Evolutionary conservation across 2,797 vertebrate species (phyloP).

Genomic region (Crocidura indochinensis): DNA sequence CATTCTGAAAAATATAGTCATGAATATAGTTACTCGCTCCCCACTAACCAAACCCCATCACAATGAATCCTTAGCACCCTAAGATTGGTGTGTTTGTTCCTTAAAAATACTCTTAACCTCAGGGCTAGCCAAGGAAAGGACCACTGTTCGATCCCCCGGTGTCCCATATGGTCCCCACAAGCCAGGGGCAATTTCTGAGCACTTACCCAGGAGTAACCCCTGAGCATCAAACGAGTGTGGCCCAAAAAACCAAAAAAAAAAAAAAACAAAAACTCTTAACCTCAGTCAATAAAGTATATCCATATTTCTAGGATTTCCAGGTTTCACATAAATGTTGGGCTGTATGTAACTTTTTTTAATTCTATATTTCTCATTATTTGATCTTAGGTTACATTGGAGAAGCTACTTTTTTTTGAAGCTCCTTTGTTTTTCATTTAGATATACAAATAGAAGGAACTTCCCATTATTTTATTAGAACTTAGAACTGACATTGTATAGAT

Average conservation of each 20-base stretch:
- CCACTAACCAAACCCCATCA: not conserved
- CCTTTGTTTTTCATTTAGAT: too few species aligned
- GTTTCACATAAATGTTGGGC: conserved; percentile 27
- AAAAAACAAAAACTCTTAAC: too few species aligned
- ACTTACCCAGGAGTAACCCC: too few species aligned
- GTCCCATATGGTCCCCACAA: too few species aligned
- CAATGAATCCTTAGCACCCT: not conserved
- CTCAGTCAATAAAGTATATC: not conserved
- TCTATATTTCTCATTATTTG: conserved; percentile 25
- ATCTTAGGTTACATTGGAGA: not conserved
- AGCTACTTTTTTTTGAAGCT: not conserved
- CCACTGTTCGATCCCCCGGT: too few species aligned
- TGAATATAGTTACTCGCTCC: not conserved
- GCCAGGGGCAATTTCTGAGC: too few species aligned
- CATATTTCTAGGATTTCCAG: not conserved
- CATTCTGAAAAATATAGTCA: not conserved
- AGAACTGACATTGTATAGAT: not conserved
- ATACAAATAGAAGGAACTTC: not conserved
- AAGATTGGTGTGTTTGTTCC: not conserved
- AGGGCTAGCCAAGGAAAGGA: too few species aligned
- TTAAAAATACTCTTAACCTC: conserved; percentile 27
- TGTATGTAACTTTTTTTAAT: conserved; percentile 37
- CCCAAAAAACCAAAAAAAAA: too few species aligned
- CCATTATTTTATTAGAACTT: not conserved
- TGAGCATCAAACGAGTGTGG: too few species aligned